phyloP scores from a whole-genome alignment of 2,888 invertebrate genomes.

The Drosophila anomelani region DNA sequence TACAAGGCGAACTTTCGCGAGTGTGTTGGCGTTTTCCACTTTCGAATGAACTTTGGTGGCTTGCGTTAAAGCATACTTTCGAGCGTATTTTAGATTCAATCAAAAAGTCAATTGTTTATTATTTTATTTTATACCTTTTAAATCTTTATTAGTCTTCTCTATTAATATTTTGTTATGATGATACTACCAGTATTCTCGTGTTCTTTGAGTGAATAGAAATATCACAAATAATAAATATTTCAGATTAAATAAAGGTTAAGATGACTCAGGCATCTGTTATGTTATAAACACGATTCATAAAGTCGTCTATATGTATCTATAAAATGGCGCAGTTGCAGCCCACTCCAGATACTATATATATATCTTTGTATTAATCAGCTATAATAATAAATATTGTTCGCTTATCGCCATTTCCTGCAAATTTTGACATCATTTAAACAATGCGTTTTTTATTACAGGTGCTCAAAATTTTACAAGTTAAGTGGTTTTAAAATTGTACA shows the following conservation, averaged over 20 bases:
- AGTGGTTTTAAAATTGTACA: background rate
- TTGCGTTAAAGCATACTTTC: slow-evolving; percentile 1
- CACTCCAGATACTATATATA: too few relatives aligned
- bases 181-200: too few relatives aligned
- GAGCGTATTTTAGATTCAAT: background rate
- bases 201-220: background rate
- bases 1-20: slow-evolving; percentile 4
- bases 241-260: background rate
- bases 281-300: background rate
- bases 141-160: too few relatives aligned
- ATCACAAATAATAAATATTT: background rate
- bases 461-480: background rate
- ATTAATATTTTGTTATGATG: too few relatives aligned
- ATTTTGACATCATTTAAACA: background rate
- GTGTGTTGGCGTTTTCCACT: background rate
- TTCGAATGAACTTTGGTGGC: slow-evolving; percentile 19
- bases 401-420: background rate
- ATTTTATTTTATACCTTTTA: background rate
- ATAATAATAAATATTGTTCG: background rate
- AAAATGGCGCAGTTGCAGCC: background rate
- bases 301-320: background rate
- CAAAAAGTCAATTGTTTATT: too few relatives aligned
- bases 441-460: background rate
- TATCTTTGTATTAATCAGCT: background rate
- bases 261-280: background rate